Evolutionary conservation across 2,888 invertebrate genomes (phyloP).

Genomic region (Sinodicranocentrus sp.): DNA sequence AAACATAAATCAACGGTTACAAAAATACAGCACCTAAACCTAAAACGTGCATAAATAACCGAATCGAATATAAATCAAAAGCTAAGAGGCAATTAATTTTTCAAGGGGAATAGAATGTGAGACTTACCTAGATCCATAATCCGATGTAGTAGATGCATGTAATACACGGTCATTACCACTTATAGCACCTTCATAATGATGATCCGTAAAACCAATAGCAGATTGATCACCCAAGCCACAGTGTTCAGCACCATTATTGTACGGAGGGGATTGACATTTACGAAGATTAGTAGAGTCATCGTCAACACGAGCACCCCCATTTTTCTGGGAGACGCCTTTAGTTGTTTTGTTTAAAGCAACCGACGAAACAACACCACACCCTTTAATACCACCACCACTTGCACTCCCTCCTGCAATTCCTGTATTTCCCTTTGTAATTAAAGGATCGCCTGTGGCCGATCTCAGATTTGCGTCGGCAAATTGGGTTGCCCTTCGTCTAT

Average conservation of each 20-base stretch:
- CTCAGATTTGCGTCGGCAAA: conserved; percentile 15
- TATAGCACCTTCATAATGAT: conserved; percentile 47
- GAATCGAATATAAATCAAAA: too few relatives aligned
- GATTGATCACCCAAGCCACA: conserved; percentile 36
- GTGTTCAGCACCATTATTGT: conserved; percentile 46
- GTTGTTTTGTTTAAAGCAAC: not conserved
- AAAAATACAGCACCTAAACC: too few relatives aligned
- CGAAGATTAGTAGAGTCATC: not conserved
- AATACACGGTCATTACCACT: conserved; percentile 1
- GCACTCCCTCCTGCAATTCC: too few relatives aligned
- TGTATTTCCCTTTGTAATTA: conserved; percentile 14
- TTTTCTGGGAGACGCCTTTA: not conserved
- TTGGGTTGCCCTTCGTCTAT: conserved; percentile 31
- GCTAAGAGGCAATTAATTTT: too few relatives aligned
- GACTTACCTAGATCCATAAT: conserved; percentile 44
- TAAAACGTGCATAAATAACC: too few relatives aligned
- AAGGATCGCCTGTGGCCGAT: conserved; percentile 31
- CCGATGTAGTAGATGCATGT: conserved; percentile 1
- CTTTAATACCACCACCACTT: conserved; percentile 14
- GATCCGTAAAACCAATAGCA: conserved; percentile 26
- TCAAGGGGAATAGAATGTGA: too few relatives aligned
- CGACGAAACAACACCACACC: conserved; percentile 11
- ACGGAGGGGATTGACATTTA: conserved; percentile 1
- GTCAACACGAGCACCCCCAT: not conserved
- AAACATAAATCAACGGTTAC: too few relatives aligned